These are phyloP conservation scores for Poecilobothrus nobilitatus DNA, from an alignment of 2,888 invertebrate species.

Conservation along the genomic window DNA sequence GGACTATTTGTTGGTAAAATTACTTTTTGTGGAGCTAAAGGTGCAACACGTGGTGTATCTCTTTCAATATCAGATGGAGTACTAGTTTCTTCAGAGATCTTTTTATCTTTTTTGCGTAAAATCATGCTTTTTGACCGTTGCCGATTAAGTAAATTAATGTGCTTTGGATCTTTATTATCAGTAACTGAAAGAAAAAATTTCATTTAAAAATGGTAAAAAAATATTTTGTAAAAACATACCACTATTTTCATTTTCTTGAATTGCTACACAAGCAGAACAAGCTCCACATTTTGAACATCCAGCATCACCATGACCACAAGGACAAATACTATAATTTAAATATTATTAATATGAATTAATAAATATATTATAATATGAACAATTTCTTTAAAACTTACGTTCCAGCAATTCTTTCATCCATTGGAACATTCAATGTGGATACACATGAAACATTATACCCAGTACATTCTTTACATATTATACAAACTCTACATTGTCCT, in stretches of 20 bases:
- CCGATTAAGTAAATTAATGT: slow-evolving; percentile 40
- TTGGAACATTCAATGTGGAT: slow-evolving; percentile 55
- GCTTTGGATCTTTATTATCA: slow-evolving; percentile 36
- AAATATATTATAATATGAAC: background rate
- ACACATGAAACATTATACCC: slow-evolving; percentile 79
- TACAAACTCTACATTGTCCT: slow-evolving; percentile 53
- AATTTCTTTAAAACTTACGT: slow-evolving; percentile 54
- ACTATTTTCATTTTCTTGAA: slow-evolving; percentile 39
- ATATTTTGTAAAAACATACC: slow-evolving; percentile 27
- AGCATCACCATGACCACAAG: slow-evolving; percentile 91
- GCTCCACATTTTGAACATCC: slow-evolving; percentile 89
- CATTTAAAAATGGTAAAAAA: background rate
- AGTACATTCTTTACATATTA: slow-evolving; percentile 85
- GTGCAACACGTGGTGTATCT: slow-evolving; percentile 51
- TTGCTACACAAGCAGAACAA: slow-evolving; percentile 73
- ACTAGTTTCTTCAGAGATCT: slow-evolving; percentile 34
- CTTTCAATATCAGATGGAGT: slow-evolving; percentile 43
- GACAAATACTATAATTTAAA: slow-evolving; percentile 62
- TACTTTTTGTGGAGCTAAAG: slow-evolving; percentile 71
- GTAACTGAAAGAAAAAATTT: background rate
- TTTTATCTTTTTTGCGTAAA: slow-evolving; percentile 40
- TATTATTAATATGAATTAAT: background rate
- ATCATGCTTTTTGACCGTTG: slow-evolving; percentile 45
- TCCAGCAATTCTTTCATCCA: slow-evolving; percentile 74
- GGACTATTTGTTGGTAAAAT: slow-evolving; percentile 68